Evolutionary conservation across 2,888 invertebrate genomes (phyloP), one percentile per base, ranked within the genome.

Genomic region (Gastracanthus pulcherrimus): DNA sequence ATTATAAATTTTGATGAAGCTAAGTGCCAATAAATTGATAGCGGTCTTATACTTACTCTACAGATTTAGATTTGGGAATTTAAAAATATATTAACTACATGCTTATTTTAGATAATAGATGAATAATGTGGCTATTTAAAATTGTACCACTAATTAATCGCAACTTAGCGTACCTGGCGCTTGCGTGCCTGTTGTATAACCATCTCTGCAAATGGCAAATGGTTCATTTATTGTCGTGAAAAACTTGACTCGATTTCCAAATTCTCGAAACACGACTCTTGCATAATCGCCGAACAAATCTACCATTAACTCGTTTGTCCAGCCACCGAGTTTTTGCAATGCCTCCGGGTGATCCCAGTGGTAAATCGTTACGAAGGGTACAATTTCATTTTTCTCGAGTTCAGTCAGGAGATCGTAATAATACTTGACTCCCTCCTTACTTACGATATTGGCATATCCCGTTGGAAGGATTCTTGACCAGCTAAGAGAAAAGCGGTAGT

Each of bases 161-260:
- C 3, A 45, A n/a, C n/a, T 5, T 45, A 11, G 26, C 11, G 19
- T 86, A 67, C 86, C 86, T 55, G 88, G 87, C 0, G 89, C 87
- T 6, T 72, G 41, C 1, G 0, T 0, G 0, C 55, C 67, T 0
- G 0, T 2, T 0, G 72, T 93, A 85, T 94, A 94, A 2, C 93
- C 93, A 84, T 92, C 92, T 81, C 92, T 87, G 86, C 94, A 94
- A 45, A 93, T 91, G 84, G 93, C 92, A 89, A 92, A 93, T 0
- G 96, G 96, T 88, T 97, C 97, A 88, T 97, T 97, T 84, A 97
- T 94, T 0, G 97, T 96, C 3, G 95, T 93, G 95, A 96, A 96
- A 77, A 93, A 93, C 89, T 89, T 94, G 6, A 96, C 94, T 87
- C 94, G 93, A 85, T 93, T 93, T 0, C 94, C 95, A 84, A 94